A percentile compares a stretch with the other conserved stretches of the same genome.
These are phyloP conservation scores for Dicrostonyx torquatus DNA, from an alignment of 2,797 vertebrate genomes.

Conservation along the genomic window DNA sequence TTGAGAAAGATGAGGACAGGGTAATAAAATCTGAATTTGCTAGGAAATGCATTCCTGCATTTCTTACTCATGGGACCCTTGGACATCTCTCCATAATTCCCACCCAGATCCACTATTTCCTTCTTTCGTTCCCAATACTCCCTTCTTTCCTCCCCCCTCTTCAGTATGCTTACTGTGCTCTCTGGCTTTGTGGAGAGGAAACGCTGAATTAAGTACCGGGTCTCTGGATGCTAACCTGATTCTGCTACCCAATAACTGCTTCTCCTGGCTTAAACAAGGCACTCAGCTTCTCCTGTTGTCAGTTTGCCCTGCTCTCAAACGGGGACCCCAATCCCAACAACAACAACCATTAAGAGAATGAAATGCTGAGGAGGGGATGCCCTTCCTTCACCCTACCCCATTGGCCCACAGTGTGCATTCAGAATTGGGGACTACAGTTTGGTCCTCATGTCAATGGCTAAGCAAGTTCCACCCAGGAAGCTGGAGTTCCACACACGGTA, in stretches of 20 bases:
- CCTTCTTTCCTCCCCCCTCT: background rate
- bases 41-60: background rate
- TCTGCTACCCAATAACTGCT: background rate
- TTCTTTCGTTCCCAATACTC: background rate
- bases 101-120: background rate
- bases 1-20: background rate
- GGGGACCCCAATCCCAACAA: background rate
- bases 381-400: background rate
- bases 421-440: background rate
- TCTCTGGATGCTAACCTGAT: background rate
- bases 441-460: background rate
- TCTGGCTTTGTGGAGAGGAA: background rate
- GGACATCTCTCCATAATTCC: background rate
- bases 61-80: background rate
- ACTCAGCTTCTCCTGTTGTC: background rate
- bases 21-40: background rate
- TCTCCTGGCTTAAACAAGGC: background rate
- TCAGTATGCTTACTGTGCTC: background rate
- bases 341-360: background rate
- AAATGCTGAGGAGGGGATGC: background rate
- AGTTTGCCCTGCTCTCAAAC: background rate
- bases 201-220: background rate
- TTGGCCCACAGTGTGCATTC: rapidly evolving
- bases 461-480: background rate
- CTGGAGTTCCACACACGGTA: rapidly evolving